A percentile compares a stretch with the other conserved stretches of the same genome.
phyloP scores from a whole-genome alignment of 2,797 vertebrate genomes.

The Muscicapa comitata region DNA sequence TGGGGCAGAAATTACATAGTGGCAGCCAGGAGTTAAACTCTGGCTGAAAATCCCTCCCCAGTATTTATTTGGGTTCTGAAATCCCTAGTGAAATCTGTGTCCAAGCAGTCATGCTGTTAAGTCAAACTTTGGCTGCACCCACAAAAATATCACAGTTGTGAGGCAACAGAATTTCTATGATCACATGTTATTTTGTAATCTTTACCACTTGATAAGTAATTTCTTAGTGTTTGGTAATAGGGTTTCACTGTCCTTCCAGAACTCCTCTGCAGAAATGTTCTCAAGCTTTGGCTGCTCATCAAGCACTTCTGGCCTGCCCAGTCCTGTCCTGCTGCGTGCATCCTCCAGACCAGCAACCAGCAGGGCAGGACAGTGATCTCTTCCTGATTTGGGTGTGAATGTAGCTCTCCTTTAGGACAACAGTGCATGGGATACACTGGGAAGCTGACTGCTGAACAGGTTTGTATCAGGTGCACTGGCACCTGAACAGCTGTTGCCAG shows the following conservation, averaged over 20 bases:
- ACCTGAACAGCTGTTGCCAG: background rate
- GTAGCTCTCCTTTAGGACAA: background rate
- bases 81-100: background rate
- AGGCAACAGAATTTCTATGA: background rate
- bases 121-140: background rate
- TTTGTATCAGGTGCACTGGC: background rate
- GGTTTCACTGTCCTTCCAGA: background rate
- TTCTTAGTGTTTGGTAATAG: background rate
- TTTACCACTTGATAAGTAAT: background rate
- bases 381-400: fast-evolving
- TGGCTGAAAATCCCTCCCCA: background rate
- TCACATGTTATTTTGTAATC: background rate
- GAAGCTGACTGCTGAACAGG: background rate
- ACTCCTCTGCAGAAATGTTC: background rate
- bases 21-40: background rate
- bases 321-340: background rate
- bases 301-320: background rate
- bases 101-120: background rate
- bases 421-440: background rate
- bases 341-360: background rate
- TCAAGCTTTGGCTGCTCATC: background rate
- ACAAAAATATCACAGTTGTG: background rate
- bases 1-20: background rate
- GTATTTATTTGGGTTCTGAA: background rate
- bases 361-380: background rate